Evolutionary conservation across 2,113 vertebrate species (phyloP).

Genomic region (Catagonus wagneri): DNA sequence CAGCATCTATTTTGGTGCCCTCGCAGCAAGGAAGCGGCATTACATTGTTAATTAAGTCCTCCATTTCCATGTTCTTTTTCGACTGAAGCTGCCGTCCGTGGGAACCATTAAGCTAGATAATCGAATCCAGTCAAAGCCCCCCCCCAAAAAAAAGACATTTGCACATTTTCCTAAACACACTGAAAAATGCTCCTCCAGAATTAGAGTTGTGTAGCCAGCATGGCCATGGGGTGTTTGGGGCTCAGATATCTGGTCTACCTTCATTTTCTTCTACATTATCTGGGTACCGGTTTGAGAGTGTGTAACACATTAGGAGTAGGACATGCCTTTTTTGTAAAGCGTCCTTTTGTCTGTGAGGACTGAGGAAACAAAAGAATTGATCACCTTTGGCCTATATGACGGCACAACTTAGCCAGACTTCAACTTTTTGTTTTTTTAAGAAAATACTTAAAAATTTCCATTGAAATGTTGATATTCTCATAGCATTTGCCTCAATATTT

Average conservation of each 20-base stretch:
- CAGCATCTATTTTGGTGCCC: slow-evolving; percentile 67
- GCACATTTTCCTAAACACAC: neutral
- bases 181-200: neutral
- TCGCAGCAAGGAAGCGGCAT: slow-evolving; percentile 58
- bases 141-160: slow-evolving; percentile 8
- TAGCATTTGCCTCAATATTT: neutral
- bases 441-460: neutral
- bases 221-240: neutral
- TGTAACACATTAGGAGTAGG: neutral
- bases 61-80: slow-evolving; percentile 63
- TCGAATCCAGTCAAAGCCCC: neutral
- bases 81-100: slow-evolving; percentile 21
- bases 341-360: neutral
- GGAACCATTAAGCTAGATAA: slow-evolving; percentile 49
- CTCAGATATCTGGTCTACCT: neutral
- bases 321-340: neutral
- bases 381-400: neutral
- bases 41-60: slow-evolving; percentile 68
- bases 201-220: neutral
- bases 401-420: neutral
- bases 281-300: neutral
- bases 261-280: neutral
- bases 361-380: neutral
- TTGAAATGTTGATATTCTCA: slow-evolving; percentile 10
- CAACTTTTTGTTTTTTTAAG: neutral